Evolutionary conservation across 2,113 vertebrate species (phyloP).

Genomic region (Chaetura pelagica): DNA sequence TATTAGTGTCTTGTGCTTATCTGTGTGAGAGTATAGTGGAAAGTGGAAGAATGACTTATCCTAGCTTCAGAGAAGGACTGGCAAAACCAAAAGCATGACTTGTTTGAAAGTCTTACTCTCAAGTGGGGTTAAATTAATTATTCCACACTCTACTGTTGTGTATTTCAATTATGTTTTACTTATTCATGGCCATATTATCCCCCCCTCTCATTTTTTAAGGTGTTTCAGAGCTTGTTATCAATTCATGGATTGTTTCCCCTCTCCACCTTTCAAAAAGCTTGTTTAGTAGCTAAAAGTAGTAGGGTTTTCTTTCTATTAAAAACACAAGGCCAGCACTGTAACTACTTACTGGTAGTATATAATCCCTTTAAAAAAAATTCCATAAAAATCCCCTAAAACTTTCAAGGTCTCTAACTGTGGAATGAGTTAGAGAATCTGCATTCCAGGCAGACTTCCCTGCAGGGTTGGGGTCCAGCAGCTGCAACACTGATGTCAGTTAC

Average conservation of each 20-base stretch:
- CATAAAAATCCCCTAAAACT: background rate
- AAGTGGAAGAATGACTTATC: slow-evolving; percentile 65
- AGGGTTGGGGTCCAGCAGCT: background rate
- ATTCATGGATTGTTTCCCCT: background rate
- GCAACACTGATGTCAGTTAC: background rate
- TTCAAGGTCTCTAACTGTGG: background rate
- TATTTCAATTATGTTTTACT: slow-evolving; percentile 2
- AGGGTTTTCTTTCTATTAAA: background rate
- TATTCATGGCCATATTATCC: background rate
- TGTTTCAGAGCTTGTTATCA: background rate
- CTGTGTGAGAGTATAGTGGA: slow-evolving; percentile 63
- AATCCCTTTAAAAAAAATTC: background rate
- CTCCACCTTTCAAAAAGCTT: background rate
- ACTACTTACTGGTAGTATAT: background rate
- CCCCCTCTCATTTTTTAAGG: background rate
- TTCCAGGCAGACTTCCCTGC: background rate
- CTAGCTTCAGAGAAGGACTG: slow-evolving; percentile 64
- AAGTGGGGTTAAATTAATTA: slow-evolving; percentile 58
- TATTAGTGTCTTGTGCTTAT: slow-evolving; percentile 63
- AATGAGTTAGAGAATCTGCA: background rate
- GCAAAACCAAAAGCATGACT: background rate
- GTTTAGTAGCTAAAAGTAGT: background rate
- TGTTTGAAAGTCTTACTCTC: slow-evolving; percentile 54
- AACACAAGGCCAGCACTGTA: background rate
- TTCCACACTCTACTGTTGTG: slow-evolving; percentile 22